Conservation (phyloP, 2,888 invertebrate genomes). For the Eupithecia pulchellata region DNA sequence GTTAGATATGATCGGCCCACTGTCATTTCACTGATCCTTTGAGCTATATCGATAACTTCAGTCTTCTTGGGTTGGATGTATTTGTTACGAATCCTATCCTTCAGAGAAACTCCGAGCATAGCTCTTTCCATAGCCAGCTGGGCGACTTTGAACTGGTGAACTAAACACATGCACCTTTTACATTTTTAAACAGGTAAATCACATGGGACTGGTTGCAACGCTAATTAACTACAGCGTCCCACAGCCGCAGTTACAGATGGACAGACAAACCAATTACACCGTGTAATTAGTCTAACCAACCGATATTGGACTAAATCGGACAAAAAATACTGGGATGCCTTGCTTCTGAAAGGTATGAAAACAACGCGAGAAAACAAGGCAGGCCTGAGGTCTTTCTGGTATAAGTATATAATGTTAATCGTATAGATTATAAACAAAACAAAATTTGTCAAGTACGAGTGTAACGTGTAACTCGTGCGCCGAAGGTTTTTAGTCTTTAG, state of each 20-base stretch:
- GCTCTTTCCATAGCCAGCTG: too few relatives aligned
- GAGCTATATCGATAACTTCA: too few relatives aligned
- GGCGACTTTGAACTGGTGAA: too few relatives aligned
- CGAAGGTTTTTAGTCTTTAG: too few relatives aligned
- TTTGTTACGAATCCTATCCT: too few relatives aligned
- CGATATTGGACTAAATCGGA: slow-evolving; percentile 48
- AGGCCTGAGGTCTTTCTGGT: not conserved
- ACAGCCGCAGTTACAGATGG: slow-evolving; percentile 81
- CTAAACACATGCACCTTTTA: slow-evolving; percentile 14
- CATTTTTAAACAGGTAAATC: slow-evolving; percentile 59
- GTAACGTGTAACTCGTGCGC: too few relatives aligned
- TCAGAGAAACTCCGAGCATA: too few relatives aligned
- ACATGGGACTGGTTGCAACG: slow-evolving; percentile 68
- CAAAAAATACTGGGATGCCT: slow-evolving; percentile 16
- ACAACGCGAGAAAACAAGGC: not conserved
- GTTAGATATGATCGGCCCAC: too few relatives aligned
- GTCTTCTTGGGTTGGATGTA: too few relatives aligned
- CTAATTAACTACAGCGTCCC: slow-evolving; percentile 80
- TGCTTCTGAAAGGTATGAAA: not conserved
- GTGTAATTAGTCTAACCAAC: slow-evolving; percentile 79
- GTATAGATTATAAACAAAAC: not conserved
- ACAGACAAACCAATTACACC: slow-evolving; percentile 78
- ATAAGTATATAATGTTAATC: not conserved
- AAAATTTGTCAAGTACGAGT: too few relatives aligned
- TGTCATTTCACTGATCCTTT: too few relatives aligned